A percentile compares a stretch with the other conserved stretches of the same genome.
Evolutionary conservation across 2,888 invertebrate species (phyloP).

Genomic region (Spilarctia lutea): DNA sequence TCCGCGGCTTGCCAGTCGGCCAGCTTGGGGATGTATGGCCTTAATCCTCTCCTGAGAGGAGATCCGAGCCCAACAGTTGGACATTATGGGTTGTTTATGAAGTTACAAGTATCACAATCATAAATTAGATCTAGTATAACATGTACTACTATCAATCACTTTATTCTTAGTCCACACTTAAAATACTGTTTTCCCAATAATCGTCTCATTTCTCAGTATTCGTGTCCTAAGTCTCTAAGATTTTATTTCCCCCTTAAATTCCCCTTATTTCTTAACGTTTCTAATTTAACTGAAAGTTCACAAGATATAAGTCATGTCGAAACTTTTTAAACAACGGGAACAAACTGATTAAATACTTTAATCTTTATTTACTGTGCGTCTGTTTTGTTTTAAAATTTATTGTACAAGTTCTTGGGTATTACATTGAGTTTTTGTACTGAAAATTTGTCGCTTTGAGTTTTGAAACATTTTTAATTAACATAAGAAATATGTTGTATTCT

Average conservation of each 20-base stretch:
- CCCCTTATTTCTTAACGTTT: conserved; percentile 44
- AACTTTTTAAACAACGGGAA: conserved; percentile 76
- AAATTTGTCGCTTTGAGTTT: conserved; percentile 27
- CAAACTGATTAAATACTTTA: conserved; percentile 82
- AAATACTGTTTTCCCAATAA: conserved; percentile 20
- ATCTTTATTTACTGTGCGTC: conserved; percentile 82
- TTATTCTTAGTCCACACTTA: background rate
- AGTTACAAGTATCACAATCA: background rate
- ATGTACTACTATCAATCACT: background rate
- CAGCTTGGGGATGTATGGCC: too few relatives aligned
- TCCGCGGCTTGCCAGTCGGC: too few relatives aligned
- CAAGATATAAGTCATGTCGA: conserved; percentile 79
- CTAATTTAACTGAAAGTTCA: conserved; percentile 62
- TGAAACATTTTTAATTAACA: conserved; percentile 4
- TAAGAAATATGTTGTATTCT: background rate
- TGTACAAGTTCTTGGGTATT: conserved; percentile 73
- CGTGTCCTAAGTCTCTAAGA: conserved; percentile 42
- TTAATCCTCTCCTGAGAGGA: too few relatives aligned
- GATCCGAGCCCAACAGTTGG: too few relatives aligned
- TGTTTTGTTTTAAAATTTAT: conserved; percentile 80
- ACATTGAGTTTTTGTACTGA: conserved; percentile 57
- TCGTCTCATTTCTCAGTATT: conserved; percentile 30
- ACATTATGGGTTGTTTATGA: background rate
- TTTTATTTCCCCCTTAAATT: conserved; percentile 45
- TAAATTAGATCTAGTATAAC: background rate